These are phyloP conservation scores for Pseudomugil gertrudae DNA, from an alignment of 2,797 vertebrate species.

Conservation along the genomic window DNA sequence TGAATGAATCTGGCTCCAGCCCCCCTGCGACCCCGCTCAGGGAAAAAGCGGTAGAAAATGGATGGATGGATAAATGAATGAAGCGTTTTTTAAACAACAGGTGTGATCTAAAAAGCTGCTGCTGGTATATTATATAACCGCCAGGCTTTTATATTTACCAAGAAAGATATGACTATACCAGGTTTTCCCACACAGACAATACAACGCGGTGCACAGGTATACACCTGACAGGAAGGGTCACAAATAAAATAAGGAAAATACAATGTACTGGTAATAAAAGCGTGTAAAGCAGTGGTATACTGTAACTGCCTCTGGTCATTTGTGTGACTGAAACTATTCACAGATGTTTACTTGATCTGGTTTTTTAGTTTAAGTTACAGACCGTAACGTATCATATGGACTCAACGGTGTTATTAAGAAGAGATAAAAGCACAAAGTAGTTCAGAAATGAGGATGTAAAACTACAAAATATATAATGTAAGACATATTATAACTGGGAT, in stretches of 20 bases:
- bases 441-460: not conserved
- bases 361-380: slow-evolving; percentile 5
- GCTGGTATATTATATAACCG: slow-evolving; percentile 27
- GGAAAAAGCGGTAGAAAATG: too few relatives aligned
- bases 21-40: too few relatives aligned
- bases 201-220: not conserved
- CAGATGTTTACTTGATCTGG: not conserved
- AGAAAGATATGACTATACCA: slow-evolving; percentile 15
- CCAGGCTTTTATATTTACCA: not conserved
- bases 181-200: not conserved
- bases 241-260: slow-evolving; percentile 13
- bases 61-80: too few relatives aligned
- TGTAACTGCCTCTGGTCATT: slow-evolving; percentile 29
- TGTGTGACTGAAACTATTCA: slow-evolving; percentile 18
- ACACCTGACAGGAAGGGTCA: not conserved
- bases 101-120: not conserved
- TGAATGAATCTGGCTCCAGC: too few relatives aligned
- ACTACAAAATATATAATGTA: not conserved
- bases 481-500: not conserved
- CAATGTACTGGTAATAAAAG: slow-evolving; percentile 29
- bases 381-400: not conserved
- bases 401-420: not conserved
- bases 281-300: not conserved
- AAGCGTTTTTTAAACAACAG: too few relatives aligned
- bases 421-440: not conserved